Conservation (phyloP, 2,888 invertebrate species). For the Troides aeacus region DNA sequence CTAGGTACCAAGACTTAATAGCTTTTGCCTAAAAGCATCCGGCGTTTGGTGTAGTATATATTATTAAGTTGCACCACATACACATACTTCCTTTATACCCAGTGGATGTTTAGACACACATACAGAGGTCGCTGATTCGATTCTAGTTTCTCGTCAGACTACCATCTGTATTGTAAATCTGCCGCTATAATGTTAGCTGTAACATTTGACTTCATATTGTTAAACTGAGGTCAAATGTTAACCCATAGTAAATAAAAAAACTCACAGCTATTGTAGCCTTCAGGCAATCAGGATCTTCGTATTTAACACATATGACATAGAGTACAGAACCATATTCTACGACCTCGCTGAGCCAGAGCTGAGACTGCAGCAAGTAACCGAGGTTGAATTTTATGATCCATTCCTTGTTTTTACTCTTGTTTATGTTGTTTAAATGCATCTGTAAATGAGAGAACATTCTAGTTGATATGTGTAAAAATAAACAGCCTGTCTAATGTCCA, state of each 20-base stretch:
- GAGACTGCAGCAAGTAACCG: slow-evolving; percentile 35
- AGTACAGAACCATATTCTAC: slow-evolving; percentile 39
- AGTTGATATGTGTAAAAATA: neutral
- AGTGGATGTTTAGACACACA: too few relatives aligned
- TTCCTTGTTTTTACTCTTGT: slow-evolving; percentile 31
- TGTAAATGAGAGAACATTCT: slow-evolving; percentile 33
- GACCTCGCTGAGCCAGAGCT: slow-evolving; percentile 42
- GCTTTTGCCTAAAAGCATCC: too few relatives aligned
- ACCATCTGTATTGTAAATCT: too few relatives aligned
- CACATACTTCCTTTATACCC: too few relatives aligned
- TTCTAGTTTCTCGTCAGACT: too few relatives aligned
- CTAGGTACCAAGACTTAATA: too few relatives aligned
- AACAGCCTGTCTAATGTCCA: too few relatives aligned
- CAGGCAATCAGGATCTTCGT: slow-evolving; percentile 44
- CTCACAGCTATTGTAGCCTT: slow-evolving; percentile 48
- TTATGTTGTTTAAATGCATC: slow-evolving; percentile 48
- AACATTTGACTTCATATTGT: too few relatives aligned
- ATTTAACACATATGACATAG: slow-evolving; percentile 49
- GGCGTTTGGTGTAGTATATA: too few relatives aligned
- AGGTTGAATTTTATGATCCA: slow-evolving; percentile 45
- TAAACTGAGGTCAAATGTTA: neutral
- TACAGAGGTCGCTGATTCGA: too few relatives aligned
- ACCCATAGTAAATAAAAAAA: neutral
- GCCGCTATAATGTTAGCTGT: too few relatives aligned
- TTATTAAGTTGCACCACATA: too few relatives aligned